Evolutionary conservation across 2,797 vertebrate species (phyloP), one percentile per base, ranked within the genome.

Genomic region (Emys orbicularis): DNA sequence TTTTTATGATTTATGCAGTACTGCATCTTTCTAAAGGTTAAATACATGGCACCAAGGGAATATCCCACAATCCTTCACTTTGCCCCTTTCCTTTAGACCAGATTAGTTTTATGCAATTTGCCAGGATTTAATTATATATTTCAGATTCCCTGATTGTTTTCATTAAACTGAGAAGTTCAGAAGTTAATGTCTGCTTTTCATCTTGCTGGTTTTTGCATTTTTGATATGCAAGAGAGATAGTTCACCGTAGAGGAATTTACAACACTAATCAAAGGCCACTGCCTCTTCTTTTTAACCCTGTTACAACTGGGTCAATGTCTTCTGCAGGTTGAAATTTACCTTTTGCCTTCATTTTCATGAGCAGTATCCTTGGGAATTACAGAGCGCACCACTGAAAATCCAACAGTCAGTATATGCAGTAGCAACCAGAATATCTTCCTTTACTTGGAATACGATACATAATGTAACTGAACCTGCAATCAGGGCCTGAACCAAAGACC

Each of bases 21-120:
- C 8, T 84, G 9, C 18, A 88, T 87, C 34, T 94, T 92, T 93
- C 31, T 79, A 94, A 97, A 97, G 41, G 59, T 97, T 96, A 90
- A 92, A 85, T 59, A 74, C 5, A 77, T 8, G 23, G 57, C 86
- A 72, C 6, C 76, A 96, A 37, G 44, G n/a, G 44, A 93, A n/a
- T 12, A 68, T 53, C 6, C 34, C 8, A 27, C 3, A 89, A 74
- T 65, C 44, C 47, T 37, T 65, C 1, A 12, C 18, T 79, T 91
- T 87, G 83, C 31, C 5, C n/a, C 3, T 4, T 47, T 87, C 76
- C 34, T 85, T 59, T 53, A 5, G 23, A 92, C 50, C 25, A 84
- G 8, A 92, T 76, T 80, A 81, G 5, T 74, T 53, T 91, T 52
- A 68, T 34, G 8, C 3, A 76, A 72, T 92, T 94, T 85, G 81